Percentiles rank a stretch among this genome's conserved stretches.
Evolutionary conservation across 1,140 invertebrate genomes (phyloP).

Genomic region (Zaprionus gabonicus): DNA sequence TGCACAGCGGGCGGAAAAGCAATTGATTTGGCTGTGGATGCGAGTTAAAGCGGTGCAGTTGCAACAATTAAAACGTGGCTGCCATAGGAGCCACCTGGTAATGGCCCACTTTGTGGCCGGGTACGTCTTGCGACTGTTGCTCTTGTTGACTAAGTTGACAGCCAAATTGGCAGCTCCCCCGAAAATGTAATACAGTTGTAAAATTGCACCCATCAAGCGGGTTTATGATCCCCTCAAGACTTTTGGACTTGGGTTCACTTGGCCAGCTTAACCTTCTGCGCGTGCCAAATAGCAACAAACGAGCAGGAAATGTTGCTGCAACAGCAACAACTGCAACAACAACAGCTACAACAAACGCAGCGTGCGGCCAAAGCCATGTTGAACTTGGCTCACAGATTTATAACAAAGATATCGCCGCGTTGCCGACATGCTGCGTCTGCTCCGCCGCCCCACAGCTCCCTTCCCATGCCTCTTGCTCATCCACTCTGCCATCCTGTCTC

Average conservation of each 20-base stretch:
- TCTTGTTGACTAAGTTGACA: conserved; percentile 55
- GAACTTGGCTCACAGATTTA: conserved; percentile 81
- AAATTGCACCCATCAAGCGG: conserved; percentile 70
- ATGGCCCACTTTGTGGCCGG: conserved; percentile 64
- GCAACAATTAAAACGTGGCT: conserved; percentile 73
- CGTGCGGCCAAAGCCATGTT: conserved; percentile 73
- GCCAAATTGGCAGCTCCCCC: conserved; percentile 52
- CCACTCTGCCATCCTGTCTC: conserved; percentile 24
- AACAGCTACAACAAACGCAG: conserved; percentile 73
- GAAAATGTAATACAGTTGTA: conserved; percentile 67
- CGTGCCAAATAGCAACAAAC: conserved; percentile 81
- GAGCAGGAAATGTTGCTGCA: conserved; percentile 62
- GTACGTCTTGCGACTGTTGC: conserved; percentile 73
- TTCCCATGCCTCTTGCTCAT: neutral
- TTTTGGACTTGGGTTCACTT: conserved; percentile 60
- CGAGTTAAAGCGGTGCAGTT: conserved; percentile 29
- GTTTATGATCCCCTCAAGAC: conserved; percentile 49
- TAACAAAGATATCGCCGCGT: conserved; percentile 79
- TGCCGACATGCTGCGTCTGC: conserved; percentile 72
- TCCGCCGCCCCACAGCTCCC: neutral
- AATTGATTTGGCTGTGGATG: conserved; percentile 60
- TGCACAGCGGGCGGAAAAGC: conserved; percentile 69
- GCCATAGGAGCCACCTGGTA: conserved; percentile 67
- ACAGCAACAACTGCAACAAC: conserved; percentile 29
- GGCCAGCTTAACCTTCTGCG: conserved; percentile 78